Evolutionary conservation across 1,140 invertebrate species (phyloP).

Genomic region (Leguminivora glycinivorella): DNA sequence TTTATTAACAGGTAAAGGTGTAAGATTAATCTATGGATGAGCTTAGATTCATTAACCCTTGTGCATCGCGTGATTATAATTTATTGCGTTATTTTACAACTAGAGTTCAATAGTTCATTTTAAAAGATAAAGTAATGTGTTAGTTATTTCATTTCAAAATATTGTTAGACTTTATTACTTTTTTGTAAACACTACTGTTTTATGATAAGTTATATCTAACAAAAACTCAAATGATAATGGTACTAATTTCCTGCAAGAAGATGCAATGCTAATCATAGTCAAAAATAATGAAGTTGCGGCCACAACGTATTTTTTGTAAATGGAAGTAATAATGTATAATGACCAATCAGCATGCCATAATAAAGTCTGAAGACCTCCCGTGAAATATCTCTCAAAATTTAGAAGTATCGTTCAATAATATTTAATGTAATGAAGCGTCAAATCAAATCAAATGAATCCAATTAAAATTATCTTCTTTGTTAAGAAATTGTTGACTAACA

Average conservation of each 20-base stretch:
- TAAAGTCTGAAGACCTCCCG: background rate
- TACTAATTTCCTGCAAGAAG: background rate
- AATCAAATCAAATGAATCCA: too few species aligned
- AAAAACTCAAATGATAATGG: background rate
- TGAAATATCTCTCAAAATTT: too few species aligned
- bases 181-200: too few species aligned
- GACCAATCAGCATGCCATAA: background rate
- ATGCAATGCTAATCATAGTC: background rate
- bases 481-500: too few species aligned
- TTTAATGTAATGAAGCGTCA: too few species aligned
- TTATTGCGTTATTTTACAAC: background rate
- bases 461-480: too few species aligned
- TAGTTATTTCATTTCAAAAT: too few species aligned
- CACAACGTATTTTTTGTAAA: background rate
- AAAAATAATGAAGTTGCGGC: background rate
- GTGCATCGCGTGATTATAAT: background rate
- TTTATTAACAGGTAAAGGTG: slow-evolving; percentile 1
- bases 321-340: background rate
- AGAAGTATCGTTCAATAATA: too few species aligned
- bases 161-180: too few species aligned
- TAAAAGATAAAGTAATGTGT: background rate
- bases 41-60: background rate
- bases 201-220: background rate
- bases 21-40: background rate
- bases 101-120: background rate